These are phyloP conservation scores for Laterallus jamaicensis DNA, from an alignment of 2,113 vertebrate genomes.

Conservation along the genomic window DNA sequence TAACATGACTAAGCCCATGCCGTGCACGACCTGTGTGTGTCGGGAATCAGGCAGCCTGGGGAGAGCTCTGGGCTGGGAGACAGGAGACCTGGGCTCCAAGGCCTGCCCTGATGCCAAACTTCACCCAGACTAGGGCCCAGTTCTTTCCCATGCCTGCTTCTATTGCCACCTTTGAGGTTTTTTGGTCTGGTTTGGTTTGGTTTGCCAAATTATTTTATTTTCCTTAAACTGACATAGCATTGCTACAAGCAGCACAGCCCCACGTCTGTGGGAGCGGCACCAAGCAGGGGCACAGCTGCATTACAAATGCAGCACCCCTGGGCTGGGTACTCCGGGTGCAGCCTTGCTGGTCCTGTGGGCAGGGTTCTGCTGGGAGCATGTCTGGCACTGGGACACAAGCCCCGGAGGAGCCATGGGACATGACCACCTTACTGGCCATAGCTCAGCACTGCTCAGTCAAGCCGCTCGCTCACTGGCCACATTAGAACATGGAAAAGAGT, in stretches of 20 bases:
- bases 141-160: not conserved
- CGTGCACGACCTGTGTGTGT: not conserved
- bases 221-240: not conserved
- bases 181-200: no score
- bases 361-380: fast-evolving
- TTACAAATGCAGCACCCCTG: not conserved
- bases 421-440: fast-evolving
- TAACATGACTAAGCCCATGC: not conserved
- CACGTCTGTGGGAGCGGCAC: not conserved
- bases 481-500: fast-evolving
- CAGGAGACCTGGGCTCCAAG: not conserved
- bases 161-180: not conserved
- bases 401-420: not conserved
- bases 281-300: fast-evolving
- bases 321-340: fast-evolving
- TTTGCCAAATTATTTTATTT: not conserved
- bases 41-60: not conserved
- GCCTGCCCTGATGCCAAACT: not conserved
- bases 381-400: not conserved
- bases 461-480: fast-evolving
- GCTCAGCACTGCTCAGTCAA: not conserved
- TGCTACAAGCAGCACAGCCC: not conserved
- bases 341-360: not conserved
- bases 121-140: not conserved
- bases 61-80: not conserved